These are phyloP conservation scores for Syritta pipiens DNA, from an alignment of 2,888 invertebrate genomes.

Conservation along the genomic window DNA sequence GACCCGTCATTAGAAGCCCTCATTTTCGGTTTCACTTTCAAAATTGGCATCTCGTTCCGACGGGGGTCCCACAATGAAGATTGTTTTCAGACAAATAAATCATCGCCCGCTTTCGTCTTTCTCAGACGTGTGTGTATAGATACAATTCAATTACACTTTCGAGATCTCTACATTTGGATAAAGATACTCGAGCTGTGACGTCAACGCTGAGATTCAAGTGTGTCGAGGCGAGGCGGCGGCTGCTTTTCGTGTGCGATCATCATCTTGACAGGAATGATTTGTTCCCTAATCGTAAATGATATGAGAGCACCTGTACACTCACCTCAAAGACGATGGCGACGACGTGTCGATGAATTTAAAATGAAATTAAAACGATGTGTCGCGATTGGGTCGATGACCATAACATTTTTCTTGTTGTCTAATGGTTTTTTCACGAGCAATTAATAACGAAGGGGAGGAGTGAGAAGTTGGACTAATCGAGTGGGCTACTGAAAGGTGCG, in stretches of 20 bases:
- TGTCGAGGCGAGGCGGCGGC: too few species aligned
- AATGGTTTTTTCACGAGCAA: slow-evolving; percentile 8
- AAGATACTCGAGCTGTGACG: too few species aligned
- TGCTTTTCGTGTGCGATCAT: background rate
- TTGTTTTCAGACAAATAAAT: background rate
- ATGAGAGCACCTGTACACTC: background rate
- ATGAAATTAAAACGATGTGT: background rate
- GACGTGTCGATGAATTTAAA: background rate
- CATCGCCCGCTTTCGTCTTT: too few species aligned
- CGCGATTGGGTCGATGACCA: slow-evolving; percentile 8
- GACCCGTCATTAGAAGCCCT: background rate
- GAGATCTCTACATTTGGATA: too few species aligned
- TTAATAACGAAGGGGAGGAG: background rate
- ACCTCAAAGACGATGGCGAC: background rate
- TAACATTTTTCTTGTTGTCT: slow-evolving; percentile 3
- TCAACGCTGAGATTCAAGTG: too few species aligned
- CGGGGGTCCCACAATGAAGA: background rate
- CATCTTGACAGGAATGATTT: background rate
- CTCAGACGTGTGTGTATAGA: too few species aligned
- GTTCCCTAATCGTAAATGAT: background rate
- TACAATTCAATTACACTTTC: too few species aligned
- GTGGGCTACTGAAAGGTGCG: too few species aligned
- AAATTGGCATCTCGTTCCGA: background rate
- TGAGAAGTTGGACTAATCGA: too few species aligned
- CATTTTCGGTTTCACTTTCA: background rate